Evolutionary conservation across 2,888 invertebrate genomes (phyloP).

Genomic region (Biston stratarius): DNA sequence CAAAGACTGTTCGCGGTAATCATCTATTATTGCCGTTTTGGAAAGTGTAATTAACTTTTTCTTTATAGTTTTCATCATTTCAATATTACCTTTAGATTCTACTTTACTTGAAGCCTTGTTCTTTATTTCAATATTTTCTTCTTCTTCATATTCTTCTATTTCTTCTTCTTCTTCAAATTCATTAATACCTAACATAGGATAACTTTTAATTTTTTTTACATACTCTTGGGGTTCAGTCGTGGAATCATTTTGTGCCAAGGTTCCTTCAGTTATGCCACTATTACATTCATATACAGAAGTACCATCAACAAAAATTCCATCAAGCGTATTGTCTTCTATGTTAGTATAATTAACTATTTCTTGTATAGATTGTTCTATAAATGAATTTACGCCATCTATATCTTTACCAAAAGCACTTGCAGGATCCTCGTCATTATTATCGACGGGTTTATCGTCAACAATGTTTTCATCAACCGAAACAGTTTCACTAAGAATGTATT

Average conservation of each 20-base stretch:
- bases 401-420: background rate
- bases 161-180: background rate
- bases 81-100: background rate
- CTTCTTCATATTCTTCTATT: too few species aligned
- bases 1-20: background rate
- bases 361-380: background rate
- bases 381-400: background rate
- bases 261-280: conserved; percentile 2
- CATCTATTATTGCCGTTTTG: background rate
- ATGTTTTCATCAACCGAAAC: conserved; percentile 8
- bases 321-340: background rate
- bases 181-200: background rate
- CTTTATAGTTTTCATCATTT: conserved; percentile 8
- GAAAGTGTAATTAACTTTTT: conserved; percentile 6
- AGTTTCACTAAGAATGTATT: conserved; percentile 7
- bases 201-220: background rate
- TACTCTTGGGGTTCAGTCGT: background rate
- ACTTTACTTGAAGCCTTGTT: background rate
- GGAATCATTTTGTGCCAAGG: background rate
- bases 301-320: background rate
- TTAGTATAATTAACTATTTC: background rate
- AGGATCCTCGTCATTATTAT: background rate
- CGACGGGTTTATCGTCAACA: background rate
- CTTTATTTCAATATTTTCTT: background rate
- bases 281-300: background rate